phyloP scores from a whole-genome alignment of 1,140 invertebrate species.

The Bombus polaris region DNA sequence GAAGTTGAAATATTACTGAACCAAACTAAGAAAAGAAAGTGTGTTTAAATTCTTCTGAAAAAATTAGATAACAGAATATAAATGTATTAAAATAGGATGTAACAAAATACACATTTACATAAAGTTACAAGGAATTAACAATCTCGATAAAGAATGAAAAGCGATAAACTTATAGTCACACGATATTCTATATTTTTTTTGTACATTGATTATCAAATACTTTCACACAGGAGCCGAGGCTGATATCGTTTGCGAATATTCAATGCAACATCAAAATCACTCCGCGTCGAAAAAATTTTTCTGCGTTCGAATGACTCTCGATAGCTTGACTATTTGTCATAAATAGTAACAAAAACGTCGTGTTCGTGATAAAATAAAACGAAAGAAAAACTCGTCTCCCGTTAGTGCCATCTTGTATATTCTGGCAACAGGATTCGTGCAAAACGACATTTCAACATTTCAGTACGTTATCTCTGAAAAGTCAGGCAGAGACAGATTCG shows the following conservation, averaged over 20 bases:
- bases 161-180: not conserved
- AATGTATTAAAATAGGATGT: not conserved
- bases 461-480: slow-evolving; percentile 63
- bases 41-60: not conserved
- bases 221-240: too few relatives aligned
- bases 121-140: not conserved
- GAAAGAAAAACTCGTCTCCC: slow-evolving; percentile 11
- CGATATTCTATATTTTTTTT: not conserved
- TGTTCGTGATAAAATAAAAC: not conserved
- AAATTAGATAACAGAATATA: not conserved
- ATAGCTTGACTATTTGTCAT: not conserved
- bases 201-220: not conserved
- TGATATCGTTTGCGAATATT: not conserved
- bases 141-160: not conserved
- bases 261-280: not conserved
- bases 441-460: slow-evolving; percentile 56
- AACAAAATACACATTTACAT: not conserved
- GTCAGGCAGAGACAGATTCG: slow-evolving; percentile 43
- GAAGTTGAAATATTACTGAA: not conserved
- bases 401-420: slow-evolving; percentile 21
- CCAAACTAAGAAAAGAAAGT: not conserved
- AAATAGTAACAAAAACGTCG: slow-evolving; percentile 5
- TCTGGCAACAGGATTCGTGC: slow-evolving; percentile 6
- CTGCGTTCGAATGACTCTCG: not conserved
- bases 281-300: not conserved